Base-by-base conservation (phyloP, 2,113 vertebrate genomes). In the Propithecus coquereli region DNA sequence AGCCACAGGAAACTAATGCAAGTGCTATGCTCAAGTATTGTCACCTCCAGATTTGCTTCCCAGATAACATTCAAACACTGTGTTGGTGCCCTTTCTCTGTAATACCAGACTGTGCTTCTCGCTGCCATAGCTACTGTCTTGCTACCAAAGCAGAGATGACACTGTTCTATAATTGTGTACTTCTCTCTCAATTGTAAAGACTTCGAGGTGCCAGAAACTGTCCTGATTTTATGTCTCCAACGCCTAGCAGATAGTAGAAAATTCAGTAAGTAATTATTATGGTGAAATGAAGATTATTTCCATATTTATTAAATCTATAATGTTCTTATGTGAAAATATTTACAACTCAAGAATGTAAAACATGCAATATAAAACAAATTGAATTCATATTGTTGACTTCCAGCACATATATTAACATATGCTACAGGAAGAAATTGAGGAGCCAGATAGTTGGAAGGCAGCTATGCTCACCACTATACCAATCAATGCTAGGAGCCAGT, bases 381-480 rank as follows among this genome's bases (percentile, higher is more conserved):
- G 90, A 90, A 92, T 11, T 30, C 80, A 83, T 30, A 40, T 32
- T 71, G 25, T 61, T 88, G 73, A 93, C 90, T 95, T 87, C 83
- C 13, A 61, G 18, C 34, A 32, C 4, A 32, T 87, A 81, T 3
- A 73, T 50, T 80, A 82, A 91, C 85, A 43, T 85, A 84, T 45
- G 12, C 14, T 74, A 61, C 14, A 52, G 52, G 80, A 92, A 90
- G 65, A 93, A 92, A 73, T 76, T 27, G 57, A 5, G n/a, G 17
- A 66, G 30, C 8, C 70, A 43, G 40, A 43, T 5, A 43, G 5
- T 98, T 97, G 97, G 98, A 99, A 99, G 98, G 98, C 99, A 99
- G 98, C 98, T 99, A 99, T 99, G 98, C 98, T 99, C 97, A 99
- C 98, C 98, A 98, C 98, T 98, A 98, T 99, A 98, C 98, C 98